phyloP scores from a whole-genome alignment of 92 coral and sea anemone species.

The Paragorgia papillata region DNA sequence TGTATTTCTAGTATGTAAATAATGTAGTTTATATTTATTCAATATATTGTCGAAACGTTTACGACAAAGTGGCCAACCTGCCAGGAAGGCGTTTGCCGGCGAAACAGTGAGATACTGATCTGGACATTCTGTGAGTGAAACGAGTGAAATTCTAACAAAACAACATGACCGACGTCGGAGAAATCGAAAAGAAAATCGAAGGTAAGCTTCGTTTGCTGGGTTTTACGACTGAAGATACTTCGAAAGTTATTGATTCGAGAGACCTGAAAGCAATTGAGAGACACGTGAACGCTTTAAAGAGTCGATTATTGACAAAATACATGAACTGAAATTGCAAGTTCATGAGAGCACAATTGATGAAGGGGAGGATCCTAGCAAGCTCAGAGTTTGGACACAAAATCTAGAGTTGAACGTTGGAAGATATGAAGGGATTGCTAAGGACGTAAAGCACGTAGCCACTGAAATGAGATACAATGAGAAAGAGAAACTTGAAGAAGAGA shows the following conservation, averaged over 20 bases:
- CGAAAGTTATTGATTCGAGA: constrained; percentile 14
- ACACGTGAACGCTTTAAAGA: constrained; percentile 49
- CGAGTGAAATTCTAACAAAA: no score
- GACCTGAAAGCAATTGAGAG: constrained; percentile 47
- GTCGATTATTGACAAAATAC: constrained; percentile 42
- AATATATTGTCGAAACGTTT: no score
- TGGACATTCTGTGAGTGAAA: no score
- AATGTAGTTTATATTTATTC: no score
- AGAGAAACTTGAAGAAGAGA: constrained; percentile 27
- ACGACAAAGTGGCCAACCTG: no score
- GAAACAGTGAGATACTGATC: no score
- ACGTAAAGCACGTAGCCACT: constrained; percentile 4
- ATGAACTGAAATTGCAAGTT: constrained; percentile 45
- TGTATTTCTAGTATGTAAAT: no score
- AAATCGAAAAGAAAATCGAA: constrained; percentile 34
- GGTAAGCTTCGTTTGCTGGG: constrained; percentile 52
- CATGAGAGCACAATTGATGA: constrained; percentile 45
- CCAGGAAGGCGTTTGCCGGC: no score
- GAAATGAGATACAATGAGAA: constrained; percentile 3
- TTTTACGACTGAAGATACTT: constrained; percentile 36
- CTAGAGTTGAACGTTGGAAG: not conserved
- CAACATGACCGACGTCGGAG: constrained; percentile 26
- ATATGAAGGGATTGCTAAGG: not conserved
- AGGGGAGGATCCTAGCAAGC: constrained; percentile 34
- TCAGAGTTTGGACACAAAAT: constrained; percentile 14